Base-by-base conservation (phyloP, 1,140 invertebrate genomes). In the Procambarus virginalis region DNA sequence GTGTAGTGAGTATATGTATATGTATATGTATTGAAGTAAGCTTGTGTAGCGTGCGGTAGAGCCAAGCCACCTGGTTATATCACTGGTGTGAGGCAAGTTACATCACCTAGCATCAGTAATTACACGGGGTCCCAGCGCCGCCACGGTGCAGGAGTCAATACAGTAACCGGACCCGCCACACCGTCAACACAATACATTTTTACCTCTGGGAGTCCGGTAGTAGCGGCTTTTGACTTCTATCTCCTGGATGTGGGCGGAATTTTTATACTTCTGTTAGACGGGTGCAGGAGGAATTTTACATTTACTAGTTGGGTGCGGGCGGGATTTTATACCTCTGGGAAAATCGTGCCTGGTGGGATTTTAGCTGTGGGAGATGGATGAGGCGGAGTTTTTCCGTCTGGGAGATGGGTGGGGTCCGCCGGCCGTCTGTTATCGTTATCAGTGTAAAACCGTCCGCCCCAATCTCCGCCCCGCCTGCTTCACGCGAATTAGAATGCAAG, bases 141-240 rank as follows among this genome's bases (percentile, higher is more conserved):
- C 5, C 5, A 73, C 8, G 68, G 20, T 2, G 68, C 14, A 6
- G 5, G 68, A 73, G 68, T 73, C n/a, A 73, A 73, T 22, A 34
- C 68, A 73, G 68, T 73, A 73, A 73, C 68, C 68, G 8, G 68
- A 73, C 68, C 68, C 68, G 10, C 2, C 68, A 45, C 68, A 22
- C 68, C 68, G 68, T 73, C 68, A 73, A 73, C 68, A 64, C 60
- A 73, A 73, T n/a, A 73, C 68, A 73, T 73, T 73, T 73, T 73
- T 73, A 34, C 68, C 22, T 20, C 60, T 34, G 34, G 34, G 34
- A 34, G 34, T 34, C 34, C 34, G 34, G 34, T 34, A 34, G 34
- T 34, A 34, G 34, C 34, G 34, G 34, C 34, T 34, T n/a, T 34
- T 34, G 34, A 34, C 34, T 34, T 34, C 34, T 34, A 34, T 34